Conservation (phyloP, 2,888 invertebrate species). For the Scaptomyza parva region DNA sequence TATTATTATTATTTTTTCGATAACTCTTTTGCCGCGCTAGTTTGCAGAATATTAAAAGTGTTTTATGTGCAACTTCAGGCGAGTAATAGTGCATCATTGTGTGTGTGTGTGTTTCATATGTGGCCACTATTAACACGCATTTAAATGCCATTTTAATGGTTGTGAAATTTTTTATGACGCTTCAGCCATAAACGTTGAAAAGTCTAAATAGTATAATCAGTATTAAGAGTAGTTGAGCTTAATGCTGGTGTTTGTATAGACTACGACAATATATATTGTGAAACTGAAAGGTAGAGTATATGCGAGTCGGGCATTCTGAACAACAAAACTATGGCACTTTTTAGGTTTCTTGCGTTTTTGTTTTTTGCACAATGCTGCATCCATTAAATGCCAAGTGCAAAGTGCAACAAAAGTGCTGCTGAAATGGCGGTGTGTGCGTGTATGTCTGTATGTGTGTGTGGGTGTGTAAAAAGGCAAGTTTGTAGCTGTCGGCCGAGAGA, state of each 20-base stretch:
- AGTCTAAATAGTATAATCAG: neutral
- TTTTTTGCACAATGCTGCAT: constrained; percentile 40
- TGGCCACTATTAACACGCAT: neutral
- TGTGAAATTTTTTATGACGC: neutral
- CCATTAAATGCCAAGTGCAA: constrained; percentile 71
- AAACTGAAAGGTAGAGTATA: neutral
- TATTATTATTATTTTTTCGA: neutral
- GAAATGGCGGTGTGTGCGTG: constrained; percentile 35
- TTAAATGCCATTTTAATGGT: neutral
- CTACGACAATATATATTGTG: neutral
- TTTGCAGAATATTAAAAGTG: neutral
- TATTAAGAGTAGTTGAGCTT: neutral
- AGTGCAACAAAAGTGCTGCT: constrained; percentile 67
- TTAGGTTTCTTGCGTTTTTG: neutral
- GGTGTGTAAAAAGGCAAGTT: constrained; percentile 32
- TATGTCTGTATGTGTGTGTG: constrained; percentile 3
- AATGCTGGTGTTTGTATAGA: too few species aligned
- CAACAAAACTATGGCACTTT: neutral
- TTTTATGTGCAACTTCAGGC: neutral
- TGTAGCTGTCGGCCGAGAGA: constrained; percentile 1
- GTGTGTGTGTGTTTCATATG: neutral
- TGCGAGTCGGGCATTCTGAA: neutral
- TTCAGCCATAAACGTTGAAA: neutral
- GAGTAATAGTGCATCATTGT: neutral
- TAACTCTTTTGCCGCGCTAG: neutral